Percentiles rank a stretch among this genome's conserved stretches.
Conservation (phyloP, 1,140 invertebrate species). For the Lucilia cuprina region DNA sequence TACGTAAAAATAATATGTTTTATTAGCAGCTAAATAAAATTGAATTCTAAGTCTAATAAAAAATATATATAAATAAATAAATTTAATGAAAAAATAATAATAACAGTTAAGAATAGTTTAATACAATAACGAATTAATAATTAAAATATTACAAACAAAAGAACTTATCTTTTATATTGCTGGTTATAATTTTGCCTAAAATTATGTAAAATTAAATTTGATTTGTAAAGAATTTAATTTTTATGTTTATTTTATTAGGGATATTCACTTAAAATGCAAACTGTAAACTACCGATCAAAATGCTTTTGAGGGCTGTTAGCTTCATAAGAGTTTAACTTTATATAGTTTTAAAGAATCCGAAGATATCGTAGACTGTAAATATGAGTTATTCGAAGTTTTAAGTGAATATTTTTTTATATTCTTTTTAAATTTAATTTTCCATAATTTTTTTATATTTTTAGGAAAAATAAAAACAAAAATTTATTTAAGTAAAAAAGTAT, state of each 20-base stretch:
- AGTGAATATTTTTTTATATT: too few relatives aligned
- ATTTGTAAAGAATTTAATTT: background rate
- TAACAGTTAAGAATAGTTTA: background rate
- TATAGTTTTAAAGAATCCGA: too few relatives aligned
- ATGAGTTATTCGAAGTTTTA: too few relatives aligned
- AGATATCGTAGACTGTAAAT: too few relatives aligned
- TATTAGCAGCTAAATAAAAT: slow-evolving; percentile 4
- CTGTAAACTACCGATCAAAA: too few relatives aligned
- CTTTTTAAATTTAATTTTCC: too few relatives aligned
- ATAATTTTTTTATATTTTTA: background rate
- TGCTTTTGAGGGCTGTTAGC: too few relatives aligned
- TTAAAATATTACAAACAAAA: background rate
- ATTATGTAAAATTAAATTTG: background rate
- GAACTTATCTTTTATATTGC: background rate
- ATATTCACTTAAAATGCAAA: too few relatives aligned
- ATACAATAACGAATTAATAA: background rate
- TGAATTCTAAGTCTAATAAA: background rate
- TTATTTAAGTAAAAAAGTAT: background rate
- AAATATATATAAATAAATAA: background rate
- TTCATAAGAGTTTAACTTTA: too few relatives aligned
- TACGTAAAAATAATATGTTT: slow-evolving; percentile 22
- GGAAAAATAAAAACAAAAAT: background rate
- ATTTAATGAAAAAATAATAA: background rate
- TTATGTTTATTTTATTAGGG: too few relatives aligned
- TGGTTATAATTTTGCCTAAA: slow-evolving; percentile 13